Percentiles rank a stretch among this genome's conserved stretches.
phyloP scores from a whole-genome alignment of 1,140 invertebrate species.

The Drosophila sturtevanti region DNA sequence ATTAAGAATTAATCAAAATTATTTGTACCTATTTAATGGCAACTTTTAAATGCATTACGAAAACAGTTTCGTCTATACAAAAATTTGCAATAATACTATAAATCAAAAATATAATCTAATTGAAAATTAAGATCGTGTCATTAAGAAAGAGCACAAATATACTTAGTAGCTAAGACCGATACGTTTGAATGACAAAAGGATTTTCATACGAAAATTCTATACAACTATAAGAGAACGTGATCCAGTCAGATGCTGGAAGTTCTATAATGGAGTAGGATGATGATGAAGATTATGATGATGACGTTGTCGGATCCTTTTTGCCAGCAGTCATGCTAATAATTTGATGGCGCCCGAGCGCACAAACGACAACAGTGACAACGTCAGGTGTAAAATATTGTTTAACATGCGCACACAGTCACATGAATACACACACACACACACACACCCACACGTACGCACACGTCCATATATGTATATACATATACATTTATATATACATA shows the following conservation, averaged over 20 bases:
- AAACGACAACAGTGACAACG: constrained; percentile 43
- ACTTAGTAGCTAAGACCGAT: too few relatives aligned
- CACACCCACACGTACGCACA: constrained; percentile 32
- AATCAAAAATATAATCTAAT: too few relatives aligned
- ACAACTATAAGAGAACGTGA: too few relatives aligned
- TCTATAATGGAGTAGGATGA: neutral
- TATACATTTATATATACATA: constrained; percentile 26
- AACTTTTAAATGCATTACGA: too few relatives aligned
- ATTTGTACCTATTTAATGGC: too few relatives aligned
- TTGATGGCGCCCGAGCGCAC: constrained; percentile 63
- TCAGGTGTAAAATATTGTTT: constrained; percentile 80
- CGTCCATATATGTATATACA: constrained; percentile 17
- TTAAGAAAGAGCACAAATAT: too few relatives aligned
- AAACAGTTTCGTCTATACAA: too few relatives aligned
- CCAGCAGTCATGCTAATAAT: constrained; percentile 80
- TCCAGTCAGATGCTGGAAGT: constrained; percentile 46
- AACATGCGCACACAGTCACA: constrained; percentile 43
- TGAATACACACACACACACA: constrained; percentile 16
- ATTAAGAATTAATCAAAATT: too few relatives aligned
- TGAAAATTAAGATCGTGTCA: too few relatives aligned
- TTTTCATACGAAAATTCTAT: too few relatives aligned
- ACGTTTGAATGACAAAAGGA: too few relatives aligned
- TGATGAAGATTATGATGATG: neutral
- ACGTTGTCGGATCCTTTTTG: constrained; percentile 59
- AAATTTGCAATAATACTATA: too few relatives aligned